These are phyloP conservation scores for Engystomops pustulosus DNA, from an alignment of 2,113 vertebrate species.

Conservation along the genomic window DNA sequence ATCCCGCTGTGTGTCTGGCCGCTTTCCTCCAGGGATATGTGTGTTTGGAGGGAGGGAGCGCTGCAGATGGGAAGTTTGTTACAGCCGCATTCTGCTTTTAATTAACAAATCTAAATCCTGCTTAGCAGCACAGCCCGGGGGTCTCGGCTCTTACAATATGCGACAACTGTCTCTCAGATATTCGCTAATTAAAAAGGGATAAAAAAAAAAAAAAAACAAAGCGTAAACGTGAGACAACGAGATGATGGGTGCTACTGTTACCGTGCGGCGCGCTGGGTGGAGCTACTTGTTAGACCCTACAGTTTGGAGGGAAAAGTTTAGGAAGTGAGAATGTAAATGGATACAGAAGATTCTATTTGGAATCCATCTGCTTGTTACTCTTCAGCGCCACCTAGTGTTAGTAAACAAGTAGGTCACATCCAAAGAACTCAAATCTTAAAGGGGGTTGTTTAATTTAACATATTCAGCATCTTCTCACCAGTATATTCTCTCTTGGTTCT, in stretches of 20 bases:
- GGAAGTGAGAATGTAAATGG: neutral
- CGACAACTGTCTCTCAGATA: constrained; percentile 74
- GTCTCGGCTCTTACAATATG: constrained; percentile 66
- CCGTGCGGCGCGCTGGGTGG: neutral
- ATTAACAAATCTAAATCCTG: constrained; percentile 79
- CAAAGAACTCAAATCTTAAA: no score
- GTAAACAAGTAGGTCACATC: neutral
- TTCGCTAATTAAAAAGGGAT: constrained; percentile 72
- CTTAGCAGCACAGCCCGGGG: constrained; percentile 74
- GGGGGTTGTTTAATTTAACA: neutral
- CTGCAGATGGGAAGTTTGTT: constrained; percentile 66
- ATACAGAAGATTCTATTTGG: neutral
- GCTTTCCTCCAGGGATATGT: constrained; percentile 41
- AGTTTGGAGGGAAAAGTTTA: neutral
- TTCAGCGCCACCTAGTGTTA: constrained; percentile 24
- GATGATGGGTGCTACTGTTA: neutral
- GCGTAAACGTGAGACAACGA: constrained; percentile 10
- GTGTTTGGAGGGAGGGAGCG: neutral
- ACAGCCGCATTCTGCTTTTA: constrained; percentile 71
- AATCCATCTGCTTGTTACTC: neutral
- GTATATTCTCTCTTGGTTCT: neutral
- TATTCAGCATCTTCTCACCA: neutral
- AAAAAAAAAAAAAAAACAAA: neutral
- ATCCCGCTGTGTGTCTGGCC: constrained; percentile 12
- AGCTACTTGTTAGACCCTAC: neutral